phyloP scores from a whole-genome alignment of 2,888 invertebrate genomes.

The Andrena minutula region DNA sequence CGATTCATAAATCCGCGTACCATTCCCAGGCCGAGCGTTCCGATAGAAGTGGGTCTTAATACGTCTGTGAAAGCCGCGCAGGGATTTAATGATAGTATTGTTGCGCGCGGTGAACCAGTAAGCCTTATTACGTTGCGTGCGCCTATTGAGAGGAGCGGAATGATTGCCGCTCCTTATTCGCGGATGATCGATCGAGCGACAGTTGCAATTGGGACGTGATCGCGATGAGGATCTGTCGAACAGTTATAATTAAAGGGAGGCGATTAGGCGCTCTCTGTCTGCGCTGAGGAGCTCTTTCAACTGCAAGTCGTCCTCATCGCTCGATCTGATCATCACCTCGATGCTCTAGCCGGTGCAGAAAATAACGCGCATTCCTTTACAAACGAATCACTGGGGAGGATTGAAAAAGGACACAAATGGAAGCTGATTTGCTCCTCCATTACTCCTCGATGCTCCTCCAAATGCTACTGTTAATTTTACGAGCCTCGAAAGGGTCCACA shows the following conservation, averaged over 20 bases:
- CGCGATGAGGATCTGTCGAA: background rate
- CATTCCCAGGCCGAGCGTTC: conserved; percentile 16
- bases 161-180: conserved; percentile 10
- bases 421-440: conserved; percentile 14
- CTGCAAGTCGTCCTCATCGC: too few species aligned
- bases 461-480: conserved; percentile 49
- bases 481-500: conserved; percentile 39
- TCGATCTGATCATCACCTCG: too few species aligned
- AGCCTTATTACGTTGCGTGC: conserved; percentile 5
- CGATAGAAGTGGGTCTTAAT: conserved; percentile 5
- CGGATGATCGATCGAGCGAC: conserved; percentile 4
- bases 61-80: background rate
- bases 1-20: conserved; percentile 8
- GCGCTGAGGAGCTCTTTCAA: too few species aligned
- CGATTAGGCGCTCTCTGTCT: conserved; percentile 4
- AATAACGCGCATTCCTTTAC: too few species aligned
- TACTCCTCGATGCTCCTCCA: conserved; percentile 10
- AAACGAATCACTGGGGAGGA: too few species aligned
- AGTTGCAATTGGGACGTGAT: background rate
- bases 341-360: too few species aligned
- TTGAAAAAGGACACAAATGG: too few species aligned
- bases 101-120: background rate
- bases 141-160: conserved; percentile 13
- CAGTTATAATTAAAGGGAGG: conserved; percentile 1
- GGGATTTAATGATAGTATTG: conserved; percentile 19